phyloP scores from a whole-genome alignment of 2,888 invertebrate genomes.

The Ommatoiulus sabulosus region DNA sequence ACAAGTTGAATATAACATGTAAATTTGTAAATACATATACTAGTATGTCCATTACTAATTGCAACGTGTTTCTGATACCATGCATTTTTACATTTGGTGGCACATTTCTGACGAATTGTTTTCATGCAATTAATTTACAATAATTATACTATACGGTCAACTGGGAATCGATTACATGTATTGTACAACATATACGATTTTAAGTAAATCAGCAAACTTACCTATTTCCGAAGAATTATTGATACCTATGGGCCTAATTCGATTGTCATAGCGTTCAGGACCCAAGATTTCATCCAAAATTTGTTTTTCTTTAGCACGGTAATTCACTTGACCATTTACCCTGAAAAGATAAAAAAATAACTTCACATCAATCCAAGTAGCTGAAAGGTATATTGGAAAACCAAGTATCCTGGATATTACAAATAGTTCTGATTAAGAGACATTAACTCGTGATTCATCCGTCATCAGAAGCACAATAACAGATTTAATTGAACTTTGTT shows the following conservation, averaged over 20 bases:
- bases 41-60: too few species aligned
- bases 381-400: too few species aligned
- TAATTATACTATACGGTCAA: not conserved
- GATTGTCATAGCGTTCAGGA: constrained; percentile 89
- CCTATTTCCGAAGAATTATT: constrained; percentile 88
- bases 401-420: not conserved
- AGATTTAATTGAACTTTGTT: not conserved
- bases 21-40: too few species aligned
- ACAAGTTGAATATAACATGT: too few species aligned
- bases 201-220: constrained; percentile 45
- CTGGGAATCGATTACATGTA: not conserved
- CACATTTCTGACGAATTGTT: not conserved
- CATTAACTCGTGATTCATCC: not conserved
- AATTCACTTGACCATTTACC: constrained; percentile 80
- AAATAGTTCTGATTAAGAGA: not conserved
- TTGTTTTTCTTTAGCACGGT: constrained; percentile 93
- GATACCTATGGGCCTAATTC: constrained; percentile 92
- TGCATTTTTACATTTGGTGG: too few species aligned
- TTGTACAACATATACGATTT: not conserved
- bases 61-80: too few species aligned
- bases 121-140: not conserved
- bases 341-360: constrained; percentile 41
- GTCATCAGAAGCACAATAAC: not conserved
- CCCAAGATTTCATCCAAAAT: constrained; percentile 93
- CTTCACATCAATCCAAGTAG: too few species aligned